Conservation (phyloP, 2,113 vertebrate species). For the Capreolus pygargus region DNA sequence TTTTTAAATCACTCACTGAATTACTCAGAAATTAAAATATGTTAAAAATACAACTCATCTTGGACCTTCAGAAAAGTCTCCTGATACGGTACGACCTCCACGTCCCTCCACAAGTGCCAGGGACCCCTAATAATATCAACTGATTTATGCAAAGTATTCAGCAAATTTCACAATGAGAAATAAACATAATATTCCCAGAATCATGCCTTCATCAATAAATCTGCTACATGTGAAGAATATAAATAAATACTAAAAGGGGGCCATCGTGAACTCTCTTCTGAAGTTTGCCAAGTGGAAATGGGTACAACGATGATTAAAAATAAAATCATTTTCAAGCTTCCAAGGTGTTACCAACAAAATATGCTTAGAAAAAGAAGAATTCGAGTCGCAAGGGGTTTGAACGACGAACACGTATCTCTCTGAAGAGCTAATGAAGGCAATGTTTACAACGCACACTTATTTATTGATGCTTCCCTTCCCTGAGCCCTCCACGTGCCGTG, state of each 20-base stretch:
- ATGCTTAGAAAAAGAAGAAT: constrained; percentile 43
- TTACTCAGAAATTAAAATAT: constrained; percentile 69
- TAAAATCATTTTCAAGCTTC: constrained; percentile 60
- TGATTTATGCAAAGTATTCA: constrained; percentile 33
- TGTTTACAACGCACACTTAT: constrained; percentile 42
- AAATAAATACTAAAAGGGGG: constrained; percentile 69
- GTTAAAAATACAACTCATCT: constrained; percentile 52
- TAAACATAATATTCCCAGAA: constrained; percentile 56
- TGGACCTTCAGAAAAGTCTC: constrained; percentile 22
- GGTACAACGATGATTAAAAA: constrained; percentile 65
- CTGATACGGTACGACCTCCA: constrained; percentile 6
- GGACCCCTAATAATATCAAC: neutral
- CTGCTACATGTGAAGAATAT: constrained; percentile 59
- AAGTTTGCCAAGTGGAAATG: constrained; percentile 64
- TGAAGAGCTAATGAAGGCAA: constrained; percentile 55
- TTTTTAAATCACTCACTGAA: constrained; percentile 58
- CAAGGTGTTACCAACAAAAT: constrained; percentile 74
- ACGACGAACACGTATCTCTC: constrained; percentile 43
- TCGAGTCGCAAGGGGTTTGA: constrained; percentile 33
- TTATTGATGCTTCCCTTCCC: constrained; percentile 45
- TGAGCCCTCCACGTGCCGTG: constrained; percentile 30
- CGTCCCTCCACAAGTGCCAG: neutral
- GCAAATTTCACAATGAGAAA: constrained; percentile 51
- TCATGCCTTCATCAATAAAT: constrained; percentile 62
- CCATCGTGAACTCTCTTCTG: constrained; percentile 54